Evolutionary conservation across 2,113 vertebrate species (phyloP).

Genomic region (Anhinga anhinga): DNA sequence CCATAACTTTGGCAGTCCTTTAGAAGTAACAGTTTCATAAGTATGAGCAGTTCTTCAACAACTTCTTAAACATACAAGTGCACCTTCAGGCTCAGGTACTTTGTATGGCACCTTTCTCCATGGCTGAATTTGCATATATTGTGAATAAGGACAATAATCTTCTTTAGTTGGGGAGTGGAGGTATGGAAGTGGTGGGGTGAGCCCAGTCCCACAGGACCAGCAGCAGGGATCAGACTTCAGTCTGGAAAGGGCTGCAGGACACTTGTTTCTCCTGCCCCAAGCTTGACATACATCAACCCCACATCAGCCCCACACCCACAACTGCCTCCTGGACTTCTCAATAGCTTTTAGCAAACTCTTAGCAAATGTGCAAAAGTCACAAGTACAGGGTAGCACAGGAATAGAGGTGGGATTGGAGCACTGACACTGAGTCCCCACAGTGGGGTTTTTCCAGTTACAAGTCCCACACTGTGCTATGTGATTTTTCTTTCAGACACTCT

Average conservation of each 20-base stretch:
- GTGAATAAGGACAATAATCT: not conserved
- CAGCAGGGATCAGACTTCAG: not conserved
- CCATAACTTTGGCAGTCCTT: not conserved
- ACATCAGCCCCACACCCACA: not conserved
- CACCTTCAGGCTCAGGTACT: not conserved
- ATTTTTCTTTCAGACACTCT: not conserved
- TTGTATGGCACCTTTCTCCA: not conserved
- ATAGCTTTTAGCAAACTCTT: not conserved
- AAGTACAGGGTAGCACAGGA: not conserved
- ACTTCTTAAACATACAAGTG: not conserved
- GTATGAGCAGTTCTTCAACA: not conserved
- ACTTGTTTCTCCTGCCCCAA: not conserved
- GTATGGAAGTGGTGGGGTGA: not conserved
- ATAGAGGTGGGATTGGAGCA: not conserved
- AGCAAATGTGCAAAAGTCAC: not conserved
- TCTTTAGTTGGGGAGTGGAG: not conserved
- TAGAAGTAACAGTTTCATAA: not conserved
- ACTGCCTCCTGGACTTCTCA: not conserved
- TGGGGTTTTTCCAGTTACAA: not conserved
- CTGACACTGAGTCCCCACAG: not conserved
- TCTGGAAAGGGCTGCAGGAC: not conserved
- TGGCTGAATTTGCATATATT: not conserved
- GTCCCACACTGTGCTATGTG: accelerated
- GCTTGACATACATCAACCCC: not conserved
- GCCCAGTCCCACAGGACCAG: not conserved